Percentiles rank a stretch among this genome's conserved stretches.
Conservation (phyloP, 2,113 vertebrate genomes). For the Lepus americanus region DNA sequence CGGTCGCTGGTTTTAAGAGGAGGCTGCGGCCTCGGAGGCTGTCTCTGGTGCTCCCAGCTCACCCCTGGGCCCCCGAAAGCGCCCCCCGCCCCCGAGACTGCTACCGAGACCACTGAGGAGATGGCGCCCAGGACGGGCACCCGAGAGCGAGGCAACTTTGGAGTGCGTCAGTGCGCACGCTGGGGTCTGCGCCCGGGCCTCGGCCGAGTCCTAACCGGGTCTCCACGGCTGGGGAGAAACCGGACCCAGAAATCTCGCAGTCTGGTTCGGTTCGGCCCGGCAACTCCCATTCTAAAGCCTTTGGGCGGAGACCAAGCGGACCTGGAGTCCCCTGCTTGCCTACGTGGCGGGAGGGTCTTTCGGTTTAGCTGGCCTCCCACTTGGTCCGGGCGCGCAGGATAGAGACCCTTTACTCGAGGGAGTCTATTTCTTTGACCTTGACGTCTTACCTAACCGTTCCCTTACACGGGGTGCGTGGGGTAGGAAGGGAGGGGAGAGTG, state of each 20-base stretch:
- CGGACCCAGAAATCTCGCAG: constrained; percentile 33
- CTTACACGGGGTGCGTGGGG: neutral
- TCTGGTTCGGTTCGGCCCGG: constrained; percentile 37
- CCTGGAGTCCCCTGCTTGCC: constrained; percentile 59
- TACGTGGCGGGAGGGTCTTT: constrained; percentile 74
- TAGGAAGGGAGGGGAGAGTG: neutral
- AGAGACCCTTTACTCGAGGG: neutral
- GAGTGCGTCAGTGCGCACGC: neutral
- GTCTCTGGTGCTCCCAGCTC: neutral
- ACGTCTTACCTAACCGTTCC: neutral
- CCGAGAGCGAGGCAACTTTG: neutral
- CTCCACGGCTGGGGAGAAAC: constrained; percentile 52
- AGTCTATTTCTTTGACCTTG: neutral
- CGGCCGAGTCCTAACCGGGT: neutral
- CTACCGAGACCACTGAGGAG: neutral
- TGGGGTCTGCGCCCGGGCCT: neutral
- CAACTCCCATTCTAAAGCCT: neutral
- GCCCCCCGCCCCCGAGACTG: neutral
- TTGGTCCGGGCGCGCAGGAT: neutral
- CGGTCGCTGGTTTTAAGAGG: neutral
- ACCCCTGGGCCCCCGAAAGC: neutral
- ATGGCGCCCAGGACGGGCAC: neutral
- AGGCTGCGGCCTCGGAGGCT: neutral
- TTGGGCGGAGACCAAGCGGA: constrained; percentile 46
- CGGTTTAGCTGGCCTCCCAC: constrained; percentile 62